These are phyloP conservation scores for Galleria mellonella DNA, from an alignment of 1,140 invertebrate species.

Conservation along the genomic window DNA sequence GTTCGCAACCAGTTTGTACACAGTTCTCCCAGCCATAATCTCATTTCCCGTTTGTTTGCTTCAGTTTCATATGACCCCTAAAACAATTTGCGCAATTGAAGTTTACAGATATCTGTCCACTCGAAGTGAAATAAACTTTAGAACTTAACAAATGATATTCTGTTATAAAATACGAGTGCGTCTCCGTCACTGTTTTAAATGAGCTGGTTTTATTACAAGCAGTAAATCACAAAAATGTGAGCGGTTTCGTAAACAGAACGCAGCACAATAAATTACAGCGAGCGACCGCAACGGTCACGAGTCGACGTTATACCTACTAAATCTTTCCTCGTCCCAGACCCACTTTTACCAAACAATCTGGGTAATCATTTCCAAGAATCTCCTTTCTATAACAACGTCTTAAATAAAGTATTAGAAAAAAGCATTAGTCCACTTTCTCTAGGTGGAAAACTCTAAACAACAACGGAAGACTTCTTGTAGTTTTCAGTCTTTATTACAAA, in stretches of 20 bases:
- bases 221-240: conserved; percentile 22
- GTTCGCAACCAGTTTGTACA: conserved; percentile 42
- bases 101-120: not conserved
- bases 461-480: no score
- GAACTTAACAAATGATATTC: not conserved
- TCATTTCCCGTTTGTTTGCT: conserved; percentile 36
- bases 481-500: no score
- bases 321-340: conserved; percentile 10
- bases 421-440: no score
- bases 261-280: conserved; percentile 22
- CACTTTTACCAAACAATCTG: conserved; percentile 10
- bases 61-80: conserved; percentile 24
- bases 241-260: conserved; percentile 21
- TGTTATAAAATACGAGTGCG: not conserved
- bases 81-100: no score
- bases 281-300: conserved; percentile 6
- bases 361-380: not conserved
- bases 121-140: not conserved
- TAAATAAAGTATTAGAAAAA: no score
- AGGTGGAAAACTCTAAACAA: no score
- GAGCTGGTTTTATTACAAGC: conserved; percentile 14
- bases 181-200: conserved; percentile 3
- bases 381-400: not conserved
- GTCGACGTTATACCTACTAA: conserved; percentile 8
- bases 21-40: conserved; percentile 35